These are phyloP conservation scores for Phortica variegata DNA, from an alignment of 1,140 invertebrate genomes.

Conservation along the genomic window DNA sequence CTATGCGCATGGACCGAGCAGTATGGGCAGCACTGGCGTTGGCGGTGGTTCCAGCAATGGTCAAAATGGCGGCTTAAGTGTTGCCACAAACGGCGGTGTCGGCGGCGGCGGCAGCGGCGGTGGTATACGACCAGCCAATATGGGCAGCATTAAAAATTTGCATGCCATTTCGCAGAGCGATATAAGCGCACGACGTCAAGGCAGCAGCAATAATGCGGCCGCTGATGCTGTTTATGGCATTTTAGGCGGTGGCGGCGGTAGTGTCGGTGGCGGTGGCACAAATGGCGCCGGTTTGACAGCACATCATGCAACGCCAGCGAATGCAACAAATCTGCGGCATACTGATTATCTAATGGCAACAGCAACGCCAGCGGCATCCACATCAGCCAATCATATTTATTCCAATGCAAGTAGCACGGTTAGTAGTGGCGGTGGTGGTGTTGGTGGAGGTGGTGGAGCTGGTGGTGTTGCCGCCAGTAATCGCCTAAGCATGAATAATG, in stretches of 20 bases:
- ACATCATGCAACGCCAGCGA: conserved; percentile 41
- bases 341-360: conserved; percentile 42
- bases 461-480: conserved; percentile 17
- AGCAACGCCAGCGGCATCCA: conserved; percentile 41
- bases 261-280: conserved; percentile 14
- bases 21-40: conserved; percentile 21
- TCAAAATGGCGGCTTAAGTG: conserved; percentile 13
- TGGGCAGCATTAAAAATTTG: conserved; percentile 48
- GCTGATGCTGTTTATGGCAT: conserved; percentile 36
- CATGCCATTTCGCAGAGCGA: conserved; percentile 47
- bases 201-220: conserved; percentile 13
- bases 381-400: conserved; percentile 36
- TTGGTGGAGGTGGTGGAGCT: neutral
- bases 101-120: conserved; percentile 14
- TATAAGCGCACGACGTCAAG: conserved; percentile 21
- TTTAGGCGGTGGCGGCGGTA: conserved; percentile 15
- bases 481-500: conserved; percentile 37
- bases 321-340: conserved; percentile 39
- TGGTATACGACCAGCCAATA: conserved; percentile 19
- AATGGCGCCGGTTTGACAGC: conserved; percentile 31
- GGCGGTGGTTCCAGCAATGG: conserved; percentile 9
- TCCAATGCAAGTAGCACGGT: conserved; percentile 18
- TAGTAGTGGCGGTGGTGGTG: neutral
- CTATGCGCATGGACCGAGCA: conserved; percentile 31
- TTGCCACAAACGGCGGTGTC: conserved; percentile 26